These are phyloP conservation scores for Bombus consobrinus DNA, from an alignment of 1,140 invertebrate species.

Conservation along the genomic window DNA sequence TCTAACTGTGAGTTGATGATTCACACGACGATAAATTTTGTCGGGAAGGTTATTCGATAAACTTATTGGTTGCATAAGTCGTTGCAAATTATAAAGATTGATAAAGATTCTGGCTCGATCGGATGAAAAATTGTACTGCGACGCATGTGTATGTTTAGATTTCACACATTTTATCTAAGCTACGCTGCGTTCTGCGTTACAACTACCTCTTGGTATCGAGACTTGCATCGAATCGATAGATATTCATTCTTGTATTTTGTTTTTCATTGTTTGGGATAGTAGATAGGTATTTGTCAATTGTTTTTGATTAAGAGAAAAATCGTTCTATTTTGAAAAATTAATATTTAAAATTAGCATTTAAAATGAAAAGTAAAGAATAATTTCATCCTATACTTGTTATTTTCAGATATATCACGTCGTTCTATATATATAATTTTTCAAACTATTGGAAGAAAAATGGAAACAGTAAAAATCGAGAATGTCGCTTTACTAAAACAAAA, in stretches of 20 bases:
- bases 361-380: no score
- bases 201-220: background rate
- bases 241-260: background rate
- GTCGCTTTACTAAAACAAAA: no score
- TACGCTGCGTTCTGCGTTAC: background rate
- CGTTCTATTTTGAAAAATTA: background rate
- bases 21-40: background rate
- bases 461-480: background rate
- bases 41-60: conserved; percentile 2
- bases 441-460: background rate
- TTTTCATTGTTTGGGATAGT: no score
- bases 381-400: background rate
- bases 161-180: background rate
- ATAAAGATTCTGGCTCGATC: background rate
- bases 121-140: no score
- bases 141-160: background rate
- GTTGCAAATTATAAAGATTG: background rate
- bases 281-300: background rate
- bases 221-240: background rate
- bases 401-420: background rate
- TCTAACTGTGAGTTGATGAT: background rate
- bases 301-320: background rate
- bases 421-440: background rate
- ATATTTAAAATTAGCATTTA: no score
- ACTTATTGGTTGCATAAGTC: background rate